A percentile compares a stretch with the other conserved stretches of the same genome.
phyloP scores from a whole-genome alignment of 2,113 vertebrate genomes.

The Pseudonaja textilis region DNA sequence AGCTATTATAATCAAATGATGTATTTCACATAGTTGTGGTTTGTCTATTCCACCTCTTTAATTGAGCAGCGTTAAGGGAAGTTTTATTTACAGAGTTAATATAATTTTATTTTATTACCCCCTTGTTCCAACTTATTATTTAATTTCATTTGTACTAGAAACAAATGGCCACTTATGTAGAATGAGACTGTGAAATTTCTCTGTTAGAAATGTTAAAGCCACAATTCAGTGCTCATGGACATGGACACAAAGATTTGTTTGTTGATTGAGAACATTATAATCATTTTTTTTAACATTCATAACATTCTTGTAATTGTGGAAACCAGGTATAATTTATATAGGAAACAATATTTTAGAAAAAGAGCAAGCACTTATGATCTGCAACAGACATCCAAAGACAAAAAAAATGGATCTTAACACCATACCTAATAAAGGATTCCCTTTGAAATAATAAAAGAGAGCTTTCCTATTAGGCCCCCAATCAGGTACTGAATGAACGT shows the following conservation, averaged over 20 bases:
- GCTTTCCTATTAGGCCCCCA: neutral
- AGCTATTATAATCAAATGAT: neutral
- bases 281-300: neutral
- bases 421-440: neutral
- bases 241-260: neutral
- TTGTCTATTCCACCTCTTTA: neutral
- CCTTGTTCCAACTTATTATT: neutral
- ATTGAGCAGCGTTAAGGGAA: neutral
- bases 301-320: rapidly evolving
- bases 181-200: neutral
- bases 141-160: neutral
- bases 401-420: neutral
- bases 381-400: neutral
- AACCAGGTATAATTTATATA: neutral
- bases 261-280: neutral
- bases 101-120: neutral
- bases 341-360: neutral
- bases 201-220: neutral
- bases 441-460: neutral
- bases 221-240: neutral
- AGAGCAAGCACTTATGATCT: neutral
- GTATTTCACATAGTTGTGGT: neutral
- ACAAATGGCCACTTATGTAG: neutral
- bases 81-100: neutral
- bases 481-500: neutral